Conservation (phyloP, 2,113 vertebrate species). For the Gorsachius goisagi region DNA sequence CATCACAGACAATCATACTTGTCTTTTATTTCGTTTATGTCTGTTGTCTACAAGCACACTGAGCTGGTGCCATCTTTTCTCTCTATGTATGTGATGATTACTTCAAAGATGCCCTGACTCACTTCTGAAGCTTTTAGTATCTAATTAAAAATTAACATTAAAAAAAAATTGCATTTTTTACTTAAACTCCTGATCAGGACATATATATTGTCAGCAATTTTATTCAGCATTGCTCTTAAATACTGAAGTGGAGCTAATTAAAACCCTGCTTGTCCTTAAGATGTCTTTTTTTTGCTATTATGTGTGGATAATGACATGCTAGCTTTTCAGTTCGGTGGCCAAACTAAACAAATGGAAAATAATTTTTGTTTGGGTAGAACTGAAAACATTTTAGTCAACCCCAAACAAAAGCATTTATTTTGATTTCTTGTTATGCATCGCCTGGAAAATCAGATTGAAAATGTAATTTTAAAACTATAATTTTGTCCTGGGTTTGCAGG, state of each 20-base stretch:
- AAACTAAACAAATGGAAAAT: constrained; percentile 30
- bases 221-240: background rate
- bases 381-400: background rate
- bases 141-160: background rate
- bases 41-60: background rate
- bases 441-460: background rate
- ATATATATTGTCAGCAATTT: background rate
- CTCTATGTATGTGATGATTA: background rate
- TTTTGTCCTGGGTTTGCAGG: background rate
- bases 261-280: background rate
- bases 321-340: background rate
- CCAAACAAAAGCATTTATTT: background rate
- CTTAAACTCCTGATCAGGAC: background rate
- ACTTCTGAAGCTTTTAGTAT: background rate
- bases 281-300: background rate
- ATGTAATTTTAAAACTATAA: background rate
- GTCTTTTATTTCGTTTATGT: background rate
- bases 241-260: background rate
- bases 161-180: background rate
- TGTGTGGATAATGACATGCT: background rate
- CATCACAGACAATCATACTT: background rate
- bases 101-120: background rate
- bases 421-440: background rate
- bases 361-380: background rate
- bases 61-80: rapidly evolving